Base-by-base conservation (phyloP, 1,140 invertebrate genomes). In the Bombyx mandarina region DNA sequence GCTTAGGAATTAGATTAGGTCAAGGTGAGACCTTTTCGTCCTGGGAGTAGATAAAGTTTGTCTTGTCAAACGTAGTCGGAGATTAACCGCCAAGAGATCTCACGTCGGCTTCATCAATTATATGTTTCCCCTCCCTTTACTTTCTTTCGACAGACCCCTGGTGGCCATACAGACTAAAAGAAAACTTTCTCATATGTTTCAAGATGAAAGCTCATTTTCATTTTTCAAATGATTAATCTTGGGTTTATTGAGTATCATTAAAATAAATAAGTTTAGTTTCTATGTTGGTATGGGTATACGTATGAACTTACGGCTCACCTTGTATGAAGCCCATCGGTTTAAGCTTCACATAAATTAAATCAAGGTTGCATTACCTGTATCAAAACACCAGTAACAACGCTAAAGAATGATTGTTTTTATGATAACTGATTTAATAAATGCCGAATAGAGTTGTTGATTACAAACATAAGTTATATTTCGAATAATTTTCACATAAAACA, bases 51-150 rank as follows among this genome's bases (percentile, higher is more conserved):
- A 71, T 74, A 69, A 69, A 70, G 68, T 73, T 69, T 58, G 60
- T 62, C 59, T 60, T 66, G 67, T 69, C 72, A 62, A 73, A 71
- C 70, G 70, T 71, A 65, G 57, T 56, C 48, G 57, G 62, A 74
- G 74, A 73, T 77, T 76, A 78, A 68, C 70, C 65, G 65, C 56
- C 12, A 18, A 18, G 60, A 63, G 66, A 63, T 66, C 68, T 75
- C 70, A 72, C 69, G 71, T 73, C 67, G 67, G 64, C 67, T 80
- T 74, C 76, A 82, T 82, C 75, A 82, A 79, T 82, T 82, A 82
- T 72, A 35, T 35, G 4, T 35, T 35, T 35, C 26, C 68, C 66
- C 54, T 57, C 60, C 53, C 47, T 60, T 53, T 57, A 43, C 52
- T 55, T 55, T 26, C 35, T n/a, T 49, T 47, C 61, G 48, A 48